Base-by-base conservation (phyloP, 2,797 vertebrate species). In the Myotis myotis region DNA sequence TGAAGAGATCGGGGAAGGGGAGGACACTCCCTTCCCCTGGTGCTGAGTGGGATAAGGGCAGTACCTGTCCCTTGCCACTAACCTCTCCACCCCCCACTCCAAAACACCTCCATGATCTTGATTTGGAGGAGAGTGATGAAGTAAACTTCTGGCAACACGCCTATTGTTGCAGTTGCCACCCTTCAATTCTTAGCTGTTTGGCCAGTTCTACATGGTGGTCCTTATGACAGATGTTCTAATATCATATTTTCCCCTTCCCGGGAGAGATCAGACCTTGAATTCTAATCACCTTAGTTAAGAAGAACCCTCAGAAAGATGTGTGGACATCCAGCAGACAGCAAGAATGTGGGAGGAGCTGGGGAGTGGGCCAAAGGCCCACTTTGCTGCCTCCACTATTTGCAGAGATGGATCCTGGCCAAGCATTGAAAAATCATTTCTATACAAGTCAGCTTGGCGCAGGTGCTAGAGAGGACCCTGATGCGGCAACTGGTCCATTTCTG, bases 221-320 rank as follows among this genome's bases (percentile, higher is more conserved):
- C 19, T 33, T n/a, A 28, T 64, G 28, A 62, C 60, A 86, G 17
- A 1, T 74, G 90, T 90, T 85, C 75, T 86, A 36, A 55, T 74
- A 19, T 79, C 44, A 79, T 6, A 92, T n/a, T 53, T 83, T 55
- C 22, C 28, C 23, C 22, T 62, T 85, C 70, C 57, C n/a, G 20
- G 22, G 2, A 82, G 57, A 8, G 38, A 10, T 86, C 41, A 91
- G 23, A 76, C 28, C 71, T 53, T 71, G 49, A 89, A 79, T 88
- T 96, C 44, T 89, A 70, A 91, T 49, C 78, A 85, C 6, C 5
- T 87, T 81, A 44, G 51, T 64, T 84, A 89, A 66, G 33, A 95
- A 84, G 64, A 84, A 84, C 57, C 25, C 30, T 86, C 28, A 76
- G 41, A 44, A 86, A 86, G 53, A 91, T 6, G 60, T 75, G 51